Evolutionary conservation across 2,797 vertebrate species (phyloP).

Genomic region (Hephaestus fuliginosus): DNA sequence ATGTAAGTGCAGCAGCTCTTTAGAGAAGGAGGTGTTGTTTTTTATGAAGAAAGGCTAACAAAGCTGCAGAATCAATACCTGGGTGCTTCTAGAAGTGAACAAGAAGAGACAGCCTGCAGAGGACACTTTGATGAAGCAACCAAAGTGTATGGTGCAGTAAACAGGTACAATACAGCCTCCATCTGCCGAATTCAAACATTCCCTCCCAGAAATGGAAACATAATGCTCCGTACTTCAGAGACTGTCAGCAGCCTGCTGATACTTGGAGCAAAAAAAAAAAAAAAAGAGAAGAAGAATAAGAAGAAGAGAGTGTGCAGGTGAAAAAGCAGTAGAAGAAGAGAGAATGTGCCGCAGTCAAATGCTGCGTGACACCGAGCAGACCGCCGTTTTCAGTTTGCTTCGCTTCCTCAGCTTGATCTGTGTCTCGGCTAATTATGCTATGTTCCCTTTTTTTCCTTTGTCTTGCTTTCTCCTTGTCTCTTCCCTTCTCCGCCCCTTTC

Average conservation of each 20-base stretch:
- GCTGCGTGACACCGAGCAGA: constrained; percentile 28
- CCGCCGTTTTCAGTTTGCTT: constrained; percentile 35
- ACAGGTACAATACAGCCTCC: constrained; percentile 49
- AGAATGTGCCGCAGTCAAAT: constrained; percentile 35
- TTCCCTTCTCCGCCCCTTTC: constrained; percentile 4
- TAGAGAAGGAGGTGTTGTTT: constrained; percentile 47
- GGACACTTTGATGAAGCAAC: constrained; percentile 64
- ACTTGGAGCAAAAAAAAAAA: constrained; percentile 21
- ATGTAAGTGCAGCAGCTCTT: constrained; percentile 37
- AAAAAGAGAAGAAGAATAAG: no score
- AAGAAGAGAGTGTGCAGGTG: constrained; percentile 19
- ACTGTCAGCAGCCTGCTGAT: constrained; percentile 43
- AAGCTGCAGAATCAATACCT: constrained; percentile 65
- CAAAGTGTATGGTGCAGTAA: constrained; percentile 52
- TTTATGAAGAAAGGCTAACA: constrained; percentile 57
- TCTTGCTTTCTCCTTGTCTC: constrained; percentile 26
- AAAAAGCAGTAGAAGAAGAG: constrained; percentile 6
- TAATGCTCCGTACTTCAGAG: constrained; percentile 34
- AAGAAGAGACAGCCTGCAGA: constrained; percentile 43
- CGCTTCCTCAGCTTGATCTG: constrained; percentile 37
- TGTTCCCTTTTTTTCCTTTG: constrained; percentile 39
- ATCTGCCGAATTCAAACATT: constrained; percentile 44
- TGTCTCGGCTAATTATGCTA: constrained; percentile 47
- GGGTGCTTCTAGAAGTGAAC: constrained; percentile 31
- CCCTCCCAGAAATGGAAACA: constrained; percentile 56